Conservation (phyloP, 2,113 vertebrate species). For the Muntiacus muntjak region DNA sequence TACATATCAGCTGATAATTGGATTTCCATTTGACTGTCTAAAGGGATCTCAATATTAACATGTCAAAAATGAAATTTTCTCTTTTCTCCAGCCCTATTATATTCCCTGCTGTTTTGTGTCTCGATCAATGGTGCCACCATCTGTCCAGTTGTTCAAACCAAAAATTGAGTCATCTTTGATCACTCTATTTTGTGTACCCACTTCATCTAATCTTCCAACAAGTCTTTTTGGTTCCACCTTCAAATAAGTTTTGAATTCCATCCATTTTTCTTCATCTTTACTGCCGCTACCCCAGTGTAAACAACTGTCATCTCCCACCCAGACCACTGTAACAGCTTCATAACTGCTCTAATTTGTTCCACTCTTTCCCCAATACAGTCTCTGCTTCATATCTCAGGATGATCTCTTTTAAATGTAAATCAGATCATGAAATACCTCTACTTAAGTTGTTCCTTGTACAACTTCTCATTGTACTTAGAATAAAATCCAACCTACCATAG, state of each 20-base stretch:
- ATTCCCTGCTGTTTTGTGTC: conserved; percentile 16
- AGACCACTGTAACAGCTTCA: not conserved
- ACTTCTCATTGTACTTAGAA: not conserved
- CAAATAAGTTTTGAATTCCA: not conserved
- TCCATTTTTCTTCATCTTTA: not conserved
- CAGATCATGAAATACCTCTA: not conserved
- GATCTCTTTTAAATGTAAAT: not conserved
- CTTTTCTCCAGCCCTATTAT: not conserved
- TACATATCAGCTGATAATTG: not conserved
- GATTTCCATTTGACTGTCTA: not conserved
- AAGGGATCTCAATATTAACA: not conserved
- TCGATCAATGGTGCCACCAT: not conserved
- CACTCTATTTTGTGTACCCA: not conserved
- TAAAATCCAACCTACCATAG: not conserved
- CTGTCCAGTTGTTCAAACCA: conserved; percentile 17
- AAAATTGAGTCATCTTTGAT: conserved; percentile 27
- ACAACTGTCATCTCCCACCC: not conserved
- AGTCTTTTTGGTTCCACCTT: not conserved
- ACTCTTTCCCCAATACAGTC: not conserved
- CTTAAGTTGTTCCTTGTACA: not conserved
- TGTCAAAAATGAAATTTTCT: not conserved
- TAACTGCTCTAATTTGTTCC: not conserved
- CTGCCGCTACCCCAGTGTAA: not conserved
- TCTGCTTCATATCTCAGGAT: not conserved
- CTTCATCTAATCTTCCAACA: not conserved